These are phyloP conservation scores for Crotalus tigris DNA, from an alignment of 2,113 vertebrate genomes.

Conservation along the genomic window DNA sequence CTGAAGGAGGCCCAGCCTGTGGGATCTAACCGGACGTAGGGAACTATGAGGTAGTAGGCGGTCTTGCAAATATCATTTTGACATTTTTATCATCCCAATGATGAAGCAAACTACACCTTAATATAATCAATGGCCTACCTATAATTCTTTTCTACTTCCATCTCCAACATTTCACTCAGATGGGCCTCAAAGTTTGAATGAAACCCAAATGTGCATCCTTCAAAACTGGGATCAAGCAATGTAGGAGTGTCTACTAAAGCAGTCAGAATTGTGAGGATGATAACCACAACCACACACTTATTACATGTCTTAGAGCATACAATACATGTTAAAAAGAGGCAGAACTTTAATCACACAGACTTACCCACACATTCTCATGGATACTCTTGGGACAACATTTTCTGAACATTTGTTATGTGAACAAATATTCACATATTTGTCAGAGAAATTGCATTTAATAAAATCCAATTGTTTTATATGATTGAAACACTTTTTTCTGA, in stretches of 20 bases:
- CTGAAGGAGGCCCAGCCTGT: too few species aligned
- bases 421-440: neutral
- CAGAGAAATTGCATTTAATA: neutral
- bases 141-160: neutral
- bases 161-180: neutral
- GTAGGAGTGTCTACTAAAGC: neutral
- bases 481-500: neutral
- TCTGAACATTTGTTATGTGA: neutral
- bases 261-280: neutral
- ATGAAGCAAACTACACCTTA: neutral
- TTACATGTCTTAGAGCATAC: neutral
- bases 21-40: too few species aligned
- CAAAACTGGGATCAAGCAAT: neutral
- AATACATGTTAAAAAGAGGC: neutral
- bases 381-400: neutral
- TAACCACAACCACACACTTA: neutral
- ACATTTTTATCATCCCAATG: neutral
- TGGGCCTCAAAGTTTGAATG: neutral
- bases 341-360: neutral
- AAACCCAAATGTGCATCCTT: neutral
- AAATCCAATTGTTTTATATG: neutral
- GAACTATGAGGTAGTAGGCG: too few species aligned
- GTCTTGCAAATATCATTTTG: too few species aligned
- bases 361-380: neutral
- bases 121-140: neutral